These are phyloP conservation scores for Drosophila subquinaria DNA, from an alignment of 2,888 invertebrate species.

Conservation along the genomic window DNA sequence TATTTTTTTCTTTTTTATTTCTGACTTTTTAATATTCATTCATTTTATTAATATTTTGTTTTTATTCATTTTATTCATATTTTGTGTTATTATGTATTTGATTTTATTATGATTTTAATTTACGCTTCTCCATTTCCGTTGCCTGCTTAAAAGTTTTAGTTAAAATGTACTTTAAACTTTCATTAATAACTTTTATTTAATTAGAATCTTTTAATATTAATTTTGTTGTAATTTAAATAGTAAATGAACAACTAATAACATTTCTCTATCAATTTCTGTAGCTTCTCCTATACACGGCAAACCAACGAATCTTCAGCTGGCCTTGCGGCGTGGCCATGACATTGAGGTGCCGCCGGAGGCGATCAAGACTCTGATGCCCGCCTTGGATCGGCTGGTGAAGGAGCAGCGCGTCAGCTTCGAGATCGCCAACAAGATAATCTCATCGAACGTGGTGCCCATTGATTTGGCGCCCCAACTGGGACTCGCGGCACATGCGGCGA, in stretches of 20 bases:
- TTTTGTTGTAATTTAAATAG: too few relatives aligned
- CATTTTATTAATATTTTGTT: too few relatives aligned
- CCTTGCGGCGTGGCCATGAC: conserved; percentile 80
- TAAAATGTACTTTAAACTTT: too few relatives aligned
- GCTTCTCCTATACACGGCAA: conserved; percentile 89
- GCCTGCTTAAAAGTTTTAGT: too few relatives aligned
- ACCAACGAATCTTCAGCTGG: conserved; percentile 74
- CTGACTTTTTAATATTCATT: too few relatives aligned
- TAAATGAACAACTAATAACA: neutral
- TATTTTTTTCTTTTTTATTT: too few relatives aligned
- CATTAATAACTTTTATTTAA: neutral
- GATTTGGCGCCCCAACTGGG: conserved; percentile 87
- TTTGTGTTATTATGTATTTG: too few relatives aligned
- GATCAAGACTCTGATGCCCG: conserved; percentile 86
- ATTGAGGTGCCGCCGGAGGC: conserved; percentile 86
- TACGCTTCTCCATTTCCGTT: too few relatives aligned
- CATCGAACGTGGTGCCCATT: conserved; percentile 86
- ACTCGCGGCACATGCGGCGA: conserved; percentile 86
- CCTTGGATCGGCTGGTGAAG: conserved; percentile 85
- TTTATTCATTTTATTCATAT: too few relatives aligned
- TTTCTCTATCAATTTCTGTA: conserved; percentile 55
- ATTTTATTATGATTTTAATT: too few relatives aligned
- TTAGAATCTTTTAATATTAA: neutral
- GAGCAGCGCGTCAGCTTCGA: conserved; percentile 85
- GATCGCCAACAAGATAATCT: conserved; percentile 85